These are phyloP conservation scores for Habropoda laboriosa DNA, from an alignment of 1,140 invertebrate genomes.

Conservation along the genomic window DNA sequence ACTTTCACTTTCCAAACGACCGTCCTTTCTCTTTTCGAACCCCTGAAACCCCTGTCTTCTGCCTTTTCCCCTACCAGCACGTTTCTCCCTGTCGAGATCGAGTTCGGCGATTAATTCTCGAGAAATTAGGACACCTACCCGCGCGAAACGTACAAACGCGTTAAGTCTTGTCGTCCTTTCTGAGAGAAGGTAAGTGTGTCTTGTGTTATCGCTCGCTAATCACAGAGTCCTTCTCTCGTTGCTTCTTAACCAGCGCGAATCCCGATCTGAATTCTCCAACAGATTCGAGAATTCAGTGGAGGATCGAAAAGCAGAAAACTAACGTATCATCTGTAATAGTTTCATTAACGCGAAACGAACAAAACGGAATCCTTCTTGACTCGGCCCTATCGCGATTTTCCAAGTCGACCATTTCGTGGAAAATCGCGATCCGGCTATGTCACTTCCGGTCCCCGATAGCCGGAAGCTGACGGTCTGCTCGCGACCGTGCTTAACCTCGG, in stretches of 20 bases:
- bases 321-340: conserved; percentile 11
- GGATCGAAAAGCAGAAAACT: conserved; percentile 32
- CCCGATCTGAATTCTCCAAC: background rate
- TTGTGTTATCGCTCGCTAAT: conserved; percentile 52
- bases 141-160: background rate
- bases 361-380: background rate
- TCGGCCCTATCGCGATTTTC: background rate
- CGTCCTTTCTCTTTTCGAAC: background rate
- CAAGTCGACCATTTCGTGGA: too few species aligned
- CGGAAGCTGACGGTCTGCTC: background rate
- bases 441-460: background rate
- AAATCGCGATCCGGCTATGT: background rate
- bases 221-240: conserved; percentile 47
- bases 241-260: conserved; percentile 38
- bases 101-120: too few species aligned
- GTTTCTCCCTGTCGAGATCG: conserved; percentile 7
- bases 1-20: too few species aligned
- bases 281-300: background rate
- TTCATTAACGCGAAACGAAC: conserved; percentile 9
- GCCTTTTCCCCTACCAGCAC: conserved; percentile 29
- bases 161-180: background rate
- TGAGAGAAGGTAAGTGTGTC: conserved; percentile 50
- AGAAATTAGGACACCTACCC: background rate
- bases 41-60: background rate
- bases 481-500: conserved; percentile 69